phyloP scores from a whole-genome alignment of 1,140 invertebrate species.

The Alviniconcha marisindica region DNA sequence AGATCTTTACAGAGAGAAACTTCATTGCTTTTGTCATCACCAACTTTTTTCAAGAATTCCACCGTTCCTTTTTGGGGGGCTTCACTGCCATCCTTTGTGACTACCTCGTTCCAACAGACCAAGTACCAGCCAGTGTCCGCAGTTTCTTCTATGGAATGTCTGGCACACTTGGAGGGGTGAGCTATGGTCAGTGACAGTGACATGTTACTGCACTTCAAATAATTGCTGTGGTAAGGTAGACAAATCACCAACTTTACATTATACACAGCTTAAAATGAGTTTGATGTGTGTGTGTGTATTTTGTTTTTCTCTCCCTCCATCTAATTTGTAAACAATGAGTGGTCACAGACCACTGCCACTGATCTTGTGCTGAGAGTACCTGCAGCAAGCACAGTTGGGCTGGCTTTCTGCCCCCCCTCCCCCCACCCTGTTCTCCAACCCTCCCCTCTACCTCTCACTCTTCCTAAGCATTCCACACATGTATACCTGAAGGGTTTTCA shows the following conservation, averaged over 20 bases:
- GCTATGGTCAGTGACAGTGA: not conserved
- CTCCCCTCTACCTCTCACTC: too few relatives aligned
- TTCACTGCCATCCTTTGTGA: constrained; percentile 65
- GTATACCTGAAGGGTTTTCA: too few relatives aligned
- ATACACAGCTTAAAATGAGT: not conserved
- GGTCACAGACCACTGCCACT: too few relatives aligned
- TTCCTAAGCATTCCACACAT: too few relatives aligned
- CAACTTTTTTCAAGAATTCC: constrained; percentile 67
- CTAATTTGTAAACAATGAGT: too few relatives aligned
- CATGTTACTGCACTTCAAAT: not conserved
- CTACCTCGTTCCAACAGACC: constrained; percentile 50
- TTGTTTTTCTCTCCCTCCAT: not conserved
- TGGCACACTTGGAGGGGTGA: constrained; percentile 10
- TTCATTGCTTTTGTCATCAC: constrained; percentile 64
- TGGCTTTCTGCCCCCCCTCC: too few relatives aligned
- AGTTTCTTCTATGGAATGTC: constrained; percentile 61
- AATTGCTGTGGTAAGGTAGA: not conserved
- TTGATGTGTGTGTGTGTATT: too few relatives aligned
- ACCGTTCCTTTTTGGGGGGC: constrained; percentile 57
- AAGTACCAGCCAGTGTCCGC: constrained; percentile 45
- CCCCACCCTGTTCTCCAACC: too few relatives aligned
- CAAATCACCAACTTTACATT: not conserved
- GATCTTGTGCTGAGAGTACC: too few relatives aligned
- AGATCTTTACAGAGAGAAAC: constrained; percentile 59
- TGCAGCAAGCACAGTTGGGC: too few relatives aligned